Percentiles rank a stretch among this genome's conserved stretches.
phyloP scores from a whole-genome alignment of 2,113 vertebrate species.

The Ia io region DNA sequence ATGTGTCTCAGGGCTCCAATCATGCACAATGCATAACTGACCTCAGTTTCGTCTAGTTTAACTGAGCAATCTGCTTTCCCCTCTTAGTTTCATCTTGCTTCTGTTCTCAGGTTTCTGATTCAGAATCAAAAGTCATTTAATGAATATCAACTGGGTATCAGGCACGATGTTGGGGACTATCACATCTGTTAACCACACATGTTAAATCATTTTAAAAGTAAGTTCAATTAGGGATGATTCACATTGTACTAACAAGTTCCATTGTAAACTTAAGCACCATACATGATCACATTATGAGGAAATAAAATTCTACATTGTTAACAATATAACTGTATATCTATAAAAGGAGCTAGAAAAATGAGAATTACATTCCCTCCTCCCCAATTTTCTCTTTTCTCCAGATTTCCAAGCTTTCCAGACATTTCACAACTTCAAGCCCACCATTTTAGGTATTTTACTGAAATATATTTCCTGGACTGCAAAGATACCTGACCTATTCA shows the following conservation, averaged over 20 bases:
- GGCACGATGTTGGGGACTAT: not conserved
- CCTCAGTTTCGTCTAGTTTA: not conserved
- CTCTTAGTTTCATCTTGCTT: not conserved
- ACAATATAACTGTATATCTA: not conserved
- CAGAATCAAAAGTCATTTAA: not conserved
- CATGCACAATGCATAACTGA: not conserved
- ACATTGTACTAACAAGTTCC: not conserved
- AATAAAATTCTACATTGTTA: slow-evolving; percentile 27
- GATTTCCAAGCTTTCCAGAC: slow-evolving; percentile 16
- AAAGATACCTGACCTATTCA: not conserved
- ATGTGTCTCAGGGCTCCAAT: not conserved
- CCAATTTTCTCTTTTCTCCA: not conserved
- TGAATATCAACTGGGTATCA: not conserved
- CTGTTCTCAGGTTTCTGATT: not conserved
- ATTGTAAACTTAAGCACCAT: not conserved
- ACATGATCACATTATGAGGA: not conserved
- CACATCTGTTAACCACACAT: not conserved
- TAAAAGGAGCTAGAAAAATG: slow-evolving; percentile 34
- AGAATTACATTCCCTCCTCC: not conserved
- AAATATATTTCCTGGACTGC: not conserved
- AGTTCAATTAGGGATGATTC: not conserved
- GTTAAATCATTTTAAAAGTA: not conserved
- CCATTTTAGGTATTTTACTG: not conserved
- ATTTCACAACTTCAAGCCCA: not conserved
- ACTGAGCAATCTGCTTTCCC: not conserved